phyloP scores from a whole-genome alignment of 1,140 invertebrate species.

The Nebria ingens region DNA sequence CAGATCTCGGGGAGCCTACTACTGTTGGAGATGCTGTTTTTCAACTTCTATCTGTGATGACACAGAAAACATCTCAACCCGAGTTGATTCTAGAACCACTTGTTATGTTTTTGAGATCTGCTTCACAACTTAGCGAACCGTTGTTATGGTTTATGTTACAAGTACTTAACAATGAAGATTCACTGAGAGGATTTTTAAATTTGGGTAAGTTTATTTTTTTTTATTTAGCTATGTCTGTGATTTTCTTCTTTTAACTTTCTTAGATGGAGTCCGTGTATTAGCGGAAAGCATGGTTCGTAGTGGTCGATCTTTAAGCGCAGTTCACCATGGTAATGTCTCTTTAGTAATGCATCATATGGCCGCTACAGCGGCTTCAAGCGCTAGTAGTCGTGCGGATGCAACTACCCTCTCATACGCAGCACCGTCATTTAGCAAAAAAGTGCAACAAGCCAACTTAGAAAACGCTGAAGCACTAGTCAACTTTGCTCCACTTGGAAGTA shows the following conservation, averaged over 20 bases:
- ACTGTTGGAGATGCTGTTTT: conserved; percentile 77
- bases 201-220: background rate
- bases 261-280: conserved; percentile 48
- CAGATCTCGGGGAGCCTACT: conserved; percentile 46
- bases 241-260: conserved; percentile 28
- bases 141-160: conserved; percentile 63
- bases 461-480: conserved; percentile 63
- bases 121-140: conserved; percentile 59
- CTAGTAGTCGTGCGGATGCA: conserved; percentile 33
- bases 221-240: conserved; percentile 10
- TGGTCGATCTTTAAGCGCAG: conserved; percentile 38
- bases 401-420: conserved; percentile 37
- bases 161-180: conserved; percentile 56
- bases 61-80: conserved; percentile 57
- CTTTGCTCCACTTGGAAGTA: conserved; percentile 71
- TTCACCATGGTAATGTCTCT: conserved; percentile 34
- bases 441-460: conserved; percentile 38
- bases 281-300: conserved; percentile 48
- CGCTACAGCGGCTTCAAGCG: conserved; percentile 24
- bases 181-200: conserved; percentile 43
- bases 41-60: conserved; percentile 63
- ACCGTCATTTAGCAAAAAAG: conserved; percentile 44
- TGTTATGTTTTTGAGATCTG: conserved; percentile 56
- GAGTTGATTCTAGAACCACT: conserved; percentile 62
- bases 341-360: conserved; percentile 57